Evolutionary conservation across 2,888 invertebrate genomes (phyloP), one percentile per base, ranked within the genome.

Genomic region (Stictocephala bisonia): DNA sequence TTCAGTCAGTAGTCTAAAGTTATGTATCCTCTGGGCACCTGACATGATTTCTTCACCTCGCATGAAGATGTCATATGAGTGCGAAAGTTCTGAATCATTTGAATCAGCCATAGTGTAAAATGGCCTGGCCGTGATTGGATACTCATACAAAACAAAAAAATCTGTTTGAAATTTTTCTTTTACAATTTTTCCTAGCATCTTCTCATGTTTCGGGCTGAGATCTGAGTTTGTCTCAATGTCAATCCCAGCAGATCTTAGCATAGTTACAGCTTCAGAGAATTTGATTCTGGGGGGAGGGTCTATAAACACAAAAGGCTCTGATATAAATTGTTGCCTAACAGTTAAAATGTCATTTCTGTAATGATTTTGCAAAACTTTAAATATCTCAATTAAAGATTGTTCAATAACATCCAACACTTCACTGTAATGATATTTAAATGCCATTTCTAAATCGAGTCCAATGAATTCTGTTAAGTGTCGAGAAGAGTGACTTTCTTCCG

Each of bases 1-100:
- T 85, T 96, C 92, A 0, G 90, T 92, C 74, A 99, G 87, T 81
- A 92, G 91, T 51, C 93, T 92, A 0, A 97, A 91, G 84, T 99
- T 98, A 84, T 99, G 99, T 81, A 99, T 93, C 83, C 99, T 88
- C 86, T 99, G 99, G 18, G 98, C 98, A 0, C 99, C 99, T 73
- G 97, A 97, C 76, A 99, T 85, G 29, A 99, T 98, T 85, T 99
- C 99, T 83, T 99, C 99, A 0, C 99, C 99, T 53, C 99, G 88
- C 97, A 99, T 99, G 83, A 98, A 99, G 95, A 99, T 98, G 83
- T 99, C 99, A 82, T 99, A 99, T 0, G 98, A 98, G 84, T 99
- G 99, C 0, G 97, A 97, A 78, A 89, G 88, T 85, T 90, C 92
- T 89, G 90, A 87, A 85, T 96, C 90, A 56, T 88, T 87, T 0